Evolutionary conservation across 2,797 vertebrate species (phyloP).

Genomic region (Denticeps clupeoides): DNA sequence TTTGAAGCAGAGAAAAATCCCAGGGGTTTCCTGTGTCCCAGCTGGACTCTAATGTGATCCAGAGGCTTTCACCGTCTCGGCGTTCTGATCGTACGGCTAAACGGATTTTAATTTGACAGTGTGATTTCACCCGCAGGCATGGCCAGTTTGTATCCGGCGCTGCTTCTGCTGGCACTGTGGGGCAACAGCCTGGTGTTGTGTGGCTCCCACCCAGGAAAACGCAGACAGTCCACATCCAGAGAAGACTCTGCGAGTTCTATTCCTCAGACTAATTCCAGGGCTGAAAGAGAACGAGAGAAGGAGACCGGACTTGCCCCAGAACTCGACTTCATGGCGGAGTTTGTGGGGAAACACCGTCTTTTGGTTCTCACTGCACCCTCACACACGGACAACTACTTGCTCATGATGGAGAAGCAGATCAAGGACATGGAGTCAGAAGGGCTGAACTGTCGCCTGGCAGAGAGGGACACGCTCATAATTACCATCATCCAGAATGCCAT

Average conservation of each 20-base stretch:
- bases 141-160: slow-evolving; percentile 28
- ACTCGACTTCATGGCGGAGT: slow-evolving; percentile 54
- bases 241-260: slow-evolving; percentile 44
- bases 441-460: slow-evolving; percentile 60
- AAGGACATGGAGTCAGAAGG: slow-evolving; percentile 52
- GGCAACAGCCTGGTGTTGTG: slow-evolving; percentile 30
- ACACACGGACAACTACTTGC: slow-evolving; percentile 54
- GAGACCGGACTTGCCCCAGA: slow-evolving; percentile 33
- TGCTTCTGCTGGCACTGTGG: slow-evolving; percentile 46
- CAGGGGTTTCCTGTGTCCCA: slow-evolving; percentile 53
- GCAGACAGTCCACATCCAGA: slow-evolving; percentile 37
- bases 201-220: slow-evolving; percentile 19
- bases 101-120: no score
- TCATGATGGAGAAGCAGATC: slow-evolving; percentile 69
- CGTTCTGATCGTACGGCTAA: slow-evolving; percentile 10
- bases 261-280: slow-evolving; percentile 28
- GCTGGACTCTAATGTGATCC: slow-evolving; percentile 52
- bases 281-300: slow-evolving; percentile 19
- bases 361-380: slow-evolving; percentile 65
- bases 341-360: slow-evolving; percentile 59
- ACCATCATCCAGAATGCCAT: slow-evolving; percentile 68
- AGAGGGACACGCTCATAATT: slow-evolving; percentile 62
- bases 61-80: slow-evolving; percentile 34
- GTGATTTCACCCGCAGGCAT: slow-evolving; percentile 33
- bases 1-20: slow-evolving; percentile 58